Evolutionary conservation across 2,797 vertebrate genomes (phyloP), one percentile per base, ranked within the genome.

Genomic region (Pteronotus mesoamericanus): DNA sequence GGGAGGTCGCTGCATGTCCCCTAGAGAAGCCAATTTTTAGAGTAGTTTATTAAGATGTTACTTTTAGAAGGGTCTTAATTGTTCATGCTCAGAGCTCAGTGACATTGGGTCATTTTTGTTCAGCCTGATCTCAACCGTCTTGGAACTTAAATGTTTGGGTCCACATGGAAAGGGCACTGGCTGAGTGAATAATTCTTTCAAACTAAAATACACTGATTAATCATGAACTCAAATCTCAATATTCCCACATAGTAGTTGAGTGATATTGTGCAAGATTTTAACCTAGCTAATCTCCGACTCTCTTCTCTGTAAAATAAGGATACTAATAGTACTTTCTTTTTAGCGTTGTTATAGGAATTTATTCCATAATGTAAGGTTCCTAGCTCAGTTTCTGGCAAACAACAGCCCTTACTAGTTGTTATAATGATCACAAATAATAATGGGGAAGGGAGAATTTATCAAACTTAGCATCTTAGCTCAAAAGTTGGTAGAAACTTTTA

Each of bases 401-500:
- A 71, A 72, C 2, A 48, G 15, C 34, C 29, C 8, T 74, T 89
- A 79, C 22, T 69, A 89, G 24, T 32, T 74, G 55, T 66, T 88
- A 16, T 48, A 57, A 86, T 84, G 44, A 86, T 78, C 69, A 44
- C 2, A 96, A 88, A 91, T 83, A 82, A 55, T 69, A 66, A 11
- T 29, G 14, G 9, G 18, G 34, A 6, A 68, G 2, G 46, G 51
- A 90, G 8, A 80, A 24, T 42, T 19, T 87, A 46, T 83, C 61
- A 94, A 42, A 57, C 85, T 87, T 16, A 29, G 3, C 72, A 87
- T 87, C 5, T 64, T 90, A 68, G 42, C 26, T 37, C 34, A 24
- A 89, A 86, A 94, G 7, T 44, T 95, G 51, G 18, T 46, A 55
- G 91, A 94, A 42, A n/a, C n/a, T n/a, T n/a, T n/a, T n/a, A n/a